A percentile compares a stretch with the other conserved stretches of the same genome.
Conservation (phyloP, 2,888 invertebrate genomes). For the Apamea epomidion region DNA sequence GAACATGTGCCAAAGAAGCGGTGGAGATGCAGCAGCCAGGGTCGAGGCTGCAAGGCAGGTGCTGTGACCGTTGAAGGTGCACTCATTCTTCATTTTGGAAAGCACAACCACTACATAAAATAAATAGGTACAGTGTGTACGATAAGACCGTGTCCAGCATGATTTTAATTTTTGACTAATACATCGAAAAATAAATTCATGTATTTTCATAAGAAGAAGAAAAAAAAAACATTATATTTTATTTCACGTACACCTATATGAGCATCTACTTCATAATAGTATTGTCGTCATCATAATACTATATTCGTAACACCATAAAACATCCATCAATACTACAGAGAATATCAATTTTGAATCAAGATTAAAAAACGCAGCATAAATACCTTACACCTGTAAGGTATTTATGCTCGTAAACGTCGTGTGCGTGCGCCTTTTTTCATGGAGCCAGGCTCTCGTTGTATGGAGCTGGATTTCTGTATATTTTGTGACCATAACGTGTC, state of each 20-base stretch:
- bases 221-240: too few species aligned
- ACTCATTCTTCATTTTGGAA: constrained; percentile 3
- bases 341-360: neutral
- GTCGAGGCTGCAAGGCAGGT: constrained; percentile 24
- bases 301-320: too few species aligned
- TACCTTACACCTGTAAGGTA: too few species aligned
- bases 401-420: neutral
- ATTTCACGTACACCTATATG: too few species aligned
- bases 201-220: too few species aligned
- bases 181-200: neutral
- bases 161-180: neutral
- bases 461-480: neutral
- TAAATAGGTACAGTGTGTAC: neutral
- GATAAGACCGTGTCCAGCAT: neutral
- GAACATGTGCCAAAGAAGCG: neutral
- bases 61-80: constrained; percentile 14
- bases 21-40: constrained; percentile 34
- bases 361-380: too few species aligned
- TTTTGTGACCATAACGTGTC: too few species aligned
- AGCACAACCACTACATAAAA: constrained; percentile 5
- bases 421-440: neutral
- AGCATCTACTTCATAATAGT: too few species aligned
- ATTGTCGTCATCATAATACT: too few species aligned
- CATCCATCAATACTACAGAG: too few species aligned
- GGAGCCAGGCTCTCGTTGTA: neutral